Conservation (phyloP, 2,113 vertebrate species). For the Pipra filicauda region DNA sequence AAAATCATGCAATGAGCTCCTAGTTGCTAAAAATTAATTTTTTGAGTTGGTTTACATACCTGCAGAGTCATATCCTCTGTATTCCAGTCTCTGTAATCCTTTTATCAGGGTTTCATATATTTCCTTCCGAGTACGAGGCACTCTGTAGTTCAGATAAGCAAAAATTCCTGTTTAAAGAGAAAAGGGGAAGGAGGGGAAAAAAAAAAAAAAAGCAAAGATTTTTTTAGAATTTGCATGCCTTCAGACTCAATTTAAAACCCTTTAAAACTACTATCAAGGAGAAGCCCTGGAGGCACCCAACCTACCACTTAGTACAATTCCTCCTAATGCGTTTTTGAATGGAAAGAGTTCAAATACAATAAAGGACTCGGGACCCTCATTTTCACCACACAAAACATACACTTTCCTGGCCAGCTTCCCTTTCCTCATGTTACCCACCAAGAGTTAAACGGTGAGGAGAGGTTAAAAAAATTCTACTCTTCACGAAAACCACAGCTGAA, state of each 20-base stretch:
- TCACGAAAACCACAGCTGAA: slow-evolving; percentile 41
- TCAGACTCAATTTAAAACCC: not conserved
- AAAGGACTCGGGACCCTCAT: not conserved
- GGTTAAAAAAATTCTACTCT: slow-evolving; percentile 7
- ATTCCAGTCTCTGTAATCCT: slow-evolving; percentile 93
- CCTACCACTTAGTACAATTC: not conserved
- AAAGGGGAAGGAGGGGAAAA: not conserved
- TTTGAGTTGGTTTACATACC: slow-evolving; percentile 70
- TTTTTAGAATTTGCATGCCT: not conserved
- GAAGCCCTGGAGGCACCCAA: not conserved
- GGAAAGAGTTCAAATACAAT: not conserved
- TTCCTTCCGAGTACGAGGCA: slow-evolving; percentile 90
- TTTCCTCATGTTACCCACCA: not conserved
- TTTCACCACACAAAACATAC: not conserved
- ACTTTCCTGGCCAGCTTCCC: not conserved
- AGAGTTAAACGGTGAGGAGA: slow-evolving; percentile 24
- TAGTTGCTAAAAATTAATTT: not conserved
- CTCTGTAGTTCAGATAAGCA: slow-evolving; percentile 95
- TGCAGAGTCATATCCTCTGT: slow-evolving; percentile 98
- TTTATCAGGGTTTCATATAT: slow-evolving; percentile 92
- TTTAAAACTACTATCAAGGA: not conserved
- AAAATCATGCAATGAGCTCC: not conserved
- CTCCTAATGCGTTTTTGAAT: not conserved
- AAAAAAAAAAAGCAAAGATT: not conserved
- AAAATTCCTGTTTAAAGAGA: slow-evolving; percentile 86